Evolutionary conservation across 2,888 invertebrate genomes (phyloP).

Genomic region (Drosophila cracens): DNA sequence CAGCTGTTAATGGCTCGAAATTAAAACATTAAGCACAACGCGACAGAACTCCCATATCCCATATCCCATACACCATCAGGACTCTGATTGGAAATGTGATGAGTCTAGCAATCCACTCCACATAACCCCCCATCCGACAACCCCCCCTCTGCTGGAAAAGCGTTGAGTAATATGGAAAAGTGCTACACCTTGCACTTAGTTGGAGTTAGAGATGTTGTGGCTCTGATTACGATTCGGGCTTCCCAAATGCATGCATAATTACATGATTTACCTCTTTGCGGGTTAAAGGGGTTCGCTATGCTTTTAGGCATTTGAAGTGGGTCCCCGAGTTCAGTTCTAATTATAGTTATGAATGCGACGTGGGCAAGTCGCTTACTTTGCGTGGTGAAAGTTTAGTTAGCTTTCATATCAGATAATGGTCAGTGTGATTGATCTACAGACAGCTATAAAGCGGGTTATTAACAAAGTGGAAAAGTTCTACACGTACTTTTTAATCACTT

Average conservation of each 20-base stretch:
- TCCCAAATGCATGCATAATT: constrained; percentile 46
- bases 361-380: constrained; percentile 18
- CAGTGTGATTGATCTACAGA: constrained; percentile 9
- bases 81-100: constrained; percentile 69
- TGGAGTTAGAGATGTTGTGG: constrained; percentile 29
- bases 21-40: constrained; percentile 73
- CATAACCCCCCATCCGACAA: neutral
- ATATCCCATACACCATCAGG: constrained; percentile 26
- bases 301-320: constrained; percentile 45
- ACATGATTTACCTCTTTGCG: constrained; percentile 34
- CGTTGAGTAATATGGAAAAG: constrained; percentile 75
- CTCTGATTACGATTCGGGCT: constrained; percentile 18
- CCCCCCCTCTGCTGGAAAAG: constrained; percentile 37
- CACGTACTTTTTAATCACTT: constrained; percentile 1
- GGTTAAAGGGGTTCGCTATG: constrained; percentile 26
- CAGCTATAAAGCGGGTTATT: constrained; percentile 5
- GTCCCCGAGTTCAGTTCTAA: constrained; percentile 30
- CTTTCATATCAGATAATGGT: constrained; percentile 29
- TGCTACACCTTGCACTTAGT: constrained; percentile 59
- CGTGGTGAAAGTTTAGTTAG: constrained; percentile 35
- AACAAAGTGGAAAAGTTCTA: constrained; percentile 12
- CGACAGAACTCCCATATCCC: constrained; percentile 27
- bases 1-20: constrained; percentile 77
- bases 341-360: constrained; percentile 41
- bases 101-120: constrained; percentile 11